These are phyloP conservation scores for Thermophis baileyi DNA, from an alignment of 2,113 vertebrate genomes.

Conservation along the genomic window DNA sequence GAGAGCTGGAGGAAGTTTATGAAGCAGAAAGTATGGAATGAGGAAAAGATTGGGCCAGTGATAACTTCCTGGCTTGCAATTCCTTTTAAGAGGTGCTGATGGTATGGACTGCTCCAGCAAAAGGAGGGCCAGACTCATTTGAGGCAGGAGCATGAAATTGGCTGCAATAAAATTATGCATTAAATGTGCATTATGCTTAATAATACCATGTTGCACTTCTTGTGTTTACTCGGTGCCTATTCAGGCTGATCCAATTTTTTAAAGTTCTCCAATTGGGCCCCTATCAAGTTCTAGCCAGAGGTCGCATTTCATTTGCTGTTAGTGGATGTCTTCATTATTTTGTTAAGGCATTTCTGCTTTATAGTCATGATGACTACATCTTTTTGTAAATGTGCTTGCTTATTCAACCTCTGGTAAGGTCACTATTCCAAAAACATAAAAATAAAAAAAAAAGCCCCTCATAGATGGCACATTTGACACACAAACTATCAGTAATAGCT, in stretches of 20 bases:
- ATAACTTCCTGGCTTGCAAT: constrained; percentile 72
- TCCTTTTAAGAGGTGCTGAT: constrained; percentile 74
- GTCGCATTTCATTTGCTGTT: constrained; percentile 79
- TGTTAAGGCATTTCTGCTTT: constrained; percentile 71
- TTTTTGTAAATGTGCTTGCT: constrained; percentile 7
- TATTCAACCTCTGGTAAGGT: constrained; percentile 60
- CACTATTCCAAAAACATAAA: constrained; percentile 41
- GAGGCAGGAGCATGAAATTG: constrained; percentile 81
- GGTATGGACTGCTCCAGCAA: constrained; percentile 68
- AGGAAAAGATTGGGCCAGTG: constrained; percentile 67
- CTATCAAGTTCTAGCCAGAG: constrained; percentile 75
- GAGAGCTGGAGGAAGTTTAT: constrained; percentile 73
- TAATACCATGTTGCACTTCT: constrained; percentile 78
- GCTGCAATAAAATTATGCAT: constrained; percentile 83
- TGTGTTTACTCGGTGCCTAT: constrained; percentile 79
- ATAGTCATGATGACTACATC: constrained; percentile 70
- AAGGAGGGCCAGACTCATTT: constrained; percentile 74
- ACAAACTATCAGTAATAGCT: constrained; percentile 64
- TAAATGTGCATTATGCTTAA: constrained; percentile 83
- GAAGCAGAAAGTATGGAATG: constrained; percentile 75
- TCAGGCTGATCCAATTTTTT: constrained; percentile 81
- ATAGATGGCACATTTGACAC: constrained; percentile 72
- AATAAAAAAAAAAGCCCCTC: constrained; percentile 57
- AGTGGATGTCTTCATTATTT: constrained; percentile 77
- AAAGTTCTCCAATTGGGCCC: constrained; percentile 77